These are phyloP conservation scores for Rhopilema esculentum DNA, from an alignment of 30 jellyfish, hydroid and myxozoan genomes.

Conservation along the genomic window DNA sequence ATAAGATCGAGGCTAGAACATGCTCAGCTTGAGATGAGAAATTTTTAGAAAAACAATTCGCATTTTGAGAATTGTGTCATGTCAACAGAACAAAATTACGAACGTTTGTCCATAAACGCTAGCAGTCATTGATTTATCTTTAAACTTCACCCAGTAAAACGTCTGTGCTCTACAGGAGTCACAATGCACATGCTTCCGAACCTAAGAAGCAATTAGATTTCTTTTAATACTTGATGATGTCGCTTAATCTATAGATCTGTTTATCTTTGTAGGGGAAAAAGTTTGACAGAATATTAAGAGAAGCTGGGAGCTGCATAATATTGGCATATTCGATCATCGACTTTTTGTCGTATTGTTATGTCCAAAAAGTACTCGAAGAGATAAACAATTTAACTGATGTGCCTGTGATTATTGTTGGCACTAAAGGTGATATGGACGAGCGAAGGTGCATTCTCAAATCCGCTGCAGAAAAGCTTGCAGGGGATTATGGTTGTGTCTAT, in stretches of 20 bases:
- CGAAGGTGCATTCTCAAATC: conserved; percentile 31
- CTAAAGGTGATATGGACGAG: conserved; percentile 38
- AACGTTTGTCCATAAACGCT: too few species aligned
- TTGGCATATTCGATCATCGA: conserved; percentile 54
- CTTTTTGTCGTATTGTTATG: conserved; percentile 31
- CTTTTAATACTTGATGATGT: neutral
- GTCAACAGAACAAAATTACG: too few species aligned
- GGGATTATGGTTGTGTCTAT: conserved; percentile 25
- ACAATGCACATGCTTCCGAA: too few species aligned
- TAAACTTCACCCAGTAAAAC: too few species aligned
- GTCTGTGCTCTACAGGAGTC: too few species aligned
- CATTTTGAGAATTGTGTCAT: too few species aligned
- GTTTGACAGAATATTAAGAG: neutral
- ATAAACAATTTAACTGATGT: neutral
- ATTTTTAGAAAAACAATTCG: too few species aligned
- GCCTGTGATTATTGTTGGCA: conserved; percentile 42
- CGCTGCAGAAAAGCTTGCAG: conserved; percentile 37
- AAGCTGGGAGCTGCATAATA: conserved; percentile 24
- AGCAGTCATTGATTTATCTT: too few species aligned
- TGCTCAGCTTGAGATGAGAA: too few species aligned
- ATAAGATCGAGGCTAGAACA: too few species aligned
- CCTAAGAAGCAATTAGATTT: too few species aligned
- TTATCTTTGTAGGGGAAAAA: conserved; percentile 5
- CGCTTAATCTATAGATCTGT: too few species aligned
- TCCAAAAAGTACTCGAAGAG: conserved; percentile 23